Conservation (phyloP, 2,113 vertebrate species). For the Tychaedon coryphoeus region DNA sequence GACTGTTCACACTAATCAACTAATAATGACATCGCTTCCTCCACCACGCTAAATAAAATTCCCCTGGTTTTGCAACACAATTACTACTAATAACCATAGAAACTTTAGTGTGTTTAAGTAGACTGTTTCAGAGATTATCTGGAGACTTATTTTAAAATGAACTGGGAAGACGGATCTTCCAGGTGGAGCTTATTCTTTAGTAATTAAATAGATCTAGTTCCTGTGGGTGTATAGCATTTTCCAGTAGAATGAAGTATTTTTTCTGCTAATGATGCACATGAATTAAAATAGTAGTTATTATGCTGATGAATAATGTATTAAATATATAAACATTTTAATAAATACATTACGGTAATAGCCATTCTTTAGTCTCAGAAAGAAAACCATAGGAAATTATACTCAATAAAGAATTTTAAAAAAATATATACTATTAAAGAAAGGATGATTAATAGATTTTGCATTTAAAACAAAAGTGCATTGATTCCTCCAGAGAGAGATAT, state of each 20-base stretch:
- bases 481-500: conserved; percentile 7
- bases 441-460: conserved; percentile 38
- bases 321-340: conserved; percentile 72
- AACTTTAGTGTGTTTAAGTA: conserved; percentile 65
- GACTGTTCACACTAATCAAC: conserved; percentile 76
- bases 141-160: conserved; percentile 67
- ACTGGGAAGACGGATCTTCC: conserved; percentile 56
- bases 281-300: conserved; percentile 57
- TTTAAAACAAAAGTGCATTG: conserved; percentile 15
- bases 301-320: conserved; percentile 39
- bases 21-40: conserved; percentile 70
- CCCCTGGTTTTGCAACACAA: conserved; percentile 69
- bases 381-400: not conserved
- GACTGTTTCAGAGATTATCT: conserved; percentile 63
- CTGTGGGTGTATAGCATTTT: conserved; percentile 66
- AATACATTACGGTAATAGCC: conserved; percentile 59
- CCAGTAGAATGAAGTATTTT: conserved; percentile 56
- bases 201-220: conserved; percentile 76
- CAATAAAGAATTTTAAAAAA: conserved; percentile 40
- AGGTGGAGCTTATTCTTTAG: conserved; percentile 71
- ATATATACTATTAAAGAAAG: conserved; percentile 56
- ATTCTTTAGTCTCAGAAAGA: conserved; percentile 34
- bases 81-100: conserved; percentile 75
- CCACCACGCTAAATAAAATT: conserved; percentile 66
- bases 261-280: conserved; percentile 58